phyloP scores from a whole-genome alignment of 2,888 invertebrate species.

The Desoria tigrina region DNA sequence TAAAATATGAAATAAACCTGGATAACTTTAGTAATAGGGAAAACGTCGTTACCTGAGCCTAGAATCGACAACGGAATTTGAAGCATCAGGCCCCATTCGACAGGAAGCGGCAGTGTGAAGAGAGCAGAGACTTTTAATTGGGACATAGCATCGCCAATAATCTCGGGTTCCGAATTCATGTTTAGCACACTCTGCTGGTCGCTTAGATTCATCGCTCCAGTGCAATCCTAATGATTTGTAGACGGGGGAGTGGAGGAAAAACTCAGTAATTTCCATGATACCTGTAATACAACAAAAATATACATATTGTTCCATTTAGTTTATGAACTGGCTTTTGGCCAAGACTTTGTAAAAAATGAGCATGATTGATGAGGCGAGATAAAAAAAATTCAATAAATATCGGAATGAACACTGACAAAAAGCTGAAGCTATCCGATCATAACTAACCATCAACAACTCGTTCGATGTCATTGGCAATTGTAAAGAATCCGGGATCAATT shows the following conservation, averaged over 20 bases:
- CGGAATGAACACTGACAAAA: too few relatives aligned
- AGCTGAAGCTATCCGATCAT: too few relatives aligned
- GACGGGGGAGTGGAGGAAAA: conserved; percentile 28
- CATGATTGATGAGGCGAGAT: too few relatives aligned
- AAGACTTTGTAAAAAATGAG: too few relatives aligned
- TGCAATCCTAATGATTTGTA: conserved; percentile 23
- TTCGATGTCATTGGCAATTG: conserved; percentile 28
- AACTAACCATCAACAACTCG: conserved; percentile 33
- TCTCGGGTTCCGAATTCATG: conserved; percentile 15
- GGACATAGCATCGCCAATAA: conserved; percentile 31
- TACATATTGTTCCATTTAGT: background rate
- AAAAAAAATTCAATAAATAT: too few relatives aligned
- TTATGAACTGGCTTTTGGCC: background rate
- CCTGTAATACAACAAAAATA: too few relatives aligned
- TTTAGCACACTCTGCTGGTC: background rate
- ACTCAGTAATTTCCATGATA: conserved; percentile 26
- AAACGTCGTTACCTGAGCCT: conserved; percentile 31
- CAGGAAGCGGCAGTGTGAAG: conserved; percentile 32
- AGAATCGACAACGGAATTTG: conserved; percentile 30
- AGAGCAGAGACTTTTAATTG: background rate
- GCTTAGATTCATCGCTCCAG: conserved; percentile 13
- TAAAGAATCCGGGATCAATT: conserved; percentile 31
- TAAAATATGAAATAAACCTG: background rate
- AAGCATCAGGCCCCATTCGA: conserved; percentile 33
- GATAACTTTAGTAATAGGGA: background rate